Conservation (phyloP, 2,888 invertebrate species). For the Acanthopleura granulata region DNA sequence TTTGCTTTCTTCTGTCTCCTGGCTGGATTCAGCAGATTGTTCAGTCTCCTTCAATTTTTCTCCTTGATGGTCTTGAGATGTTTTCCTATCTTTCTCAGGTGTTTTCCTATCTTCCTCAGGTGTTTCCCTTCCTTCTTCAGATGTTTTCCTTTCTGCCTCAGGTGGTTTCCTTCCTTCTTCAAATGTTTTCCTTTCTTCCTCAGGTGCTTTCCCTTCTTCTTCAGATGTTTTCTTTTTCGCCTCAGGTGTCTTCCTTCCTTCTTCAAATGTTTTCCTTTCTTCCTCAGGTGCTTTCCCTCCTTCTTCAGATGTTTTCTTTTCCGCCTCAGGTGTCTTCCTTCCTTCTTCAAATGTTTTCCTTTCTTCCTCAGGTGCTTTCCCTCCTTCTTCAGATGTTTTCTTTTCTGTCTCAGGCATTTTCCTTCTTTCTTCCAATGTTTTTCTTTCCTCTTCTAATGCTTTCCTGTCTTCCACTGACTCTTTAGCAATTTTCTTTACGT, state of each 20-base stretch:
- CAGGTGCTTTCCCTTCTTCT: not conserved
- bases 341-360: not conserved
- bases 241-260: not conserved
- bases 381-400: not conserved
- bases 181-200: not conserved
- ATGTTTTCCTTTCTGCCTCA: not conserved
- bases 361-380: not conserved
- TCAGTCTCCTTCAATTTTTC: too few relatives aligned
- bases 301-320: not conserved
- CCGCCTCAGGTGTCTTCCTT: not conserved
- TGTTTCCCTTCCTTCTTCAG: not conserved
- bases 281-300: not conserved
- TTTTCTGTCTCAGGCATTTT: not conserved
- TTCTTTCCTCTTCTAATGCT: not conserved
- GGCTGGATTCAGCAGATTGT: too few relatives aligned
- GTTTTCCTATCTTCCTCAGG: not conserved
- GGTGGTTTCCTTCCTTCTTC: not conserved
- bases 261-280: not conserved
- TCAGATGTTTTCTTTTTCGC: not conserved
- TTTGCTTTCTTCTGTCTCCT: too few relatives aligned
- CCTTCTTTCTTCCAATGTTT: not conserved
- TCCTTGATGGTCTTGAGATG: not conserved
- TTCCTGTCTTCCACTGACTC: not conserved
- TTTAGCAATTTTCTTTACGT: too few relatives aligned
- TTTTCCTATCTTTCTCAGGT: not conserved